Evolutionary conservation across 92 coral and sea anemone species (phyloP).

Genomic region (Porites divaricata): DNA sequence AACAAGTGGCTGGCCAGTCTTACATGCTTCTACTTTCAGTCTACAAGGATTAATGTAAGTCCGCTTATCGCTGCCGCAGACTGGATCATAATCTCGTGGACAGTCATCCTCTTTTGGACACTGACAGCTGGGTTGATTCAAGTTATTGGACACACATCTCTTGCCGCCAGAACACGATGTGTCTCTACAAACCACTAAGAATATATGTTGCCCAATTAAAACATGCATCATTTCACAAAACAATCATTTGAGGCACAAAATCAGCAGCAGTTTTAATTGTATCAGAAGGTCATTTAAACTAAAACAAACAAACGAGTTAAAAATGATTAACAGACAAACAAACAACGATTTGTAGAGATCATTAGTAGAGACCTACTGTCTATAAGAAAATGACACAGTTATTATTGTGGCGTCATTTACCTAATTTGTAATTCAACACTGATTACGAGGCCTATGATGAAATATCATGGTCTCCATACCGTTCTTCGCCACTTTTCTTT

Average conservation of each 20-base stretch:
- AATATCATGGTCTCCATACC: too few species aligned
- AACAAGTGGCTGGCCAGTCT: conserved; percentile 41
- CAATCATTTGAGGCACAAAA: background rate
- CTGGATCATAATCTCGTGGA: conserved; percentile 78
- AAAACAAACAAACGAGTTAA: too few species aligned
- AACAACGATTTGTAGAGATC: too few species aligned
- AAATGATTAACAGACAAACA: too few species aligned
- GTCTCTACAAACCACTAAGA: conserved; percentile 55
- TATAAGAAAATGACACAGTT: too few species aligned
- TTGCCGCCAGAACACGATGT: conserved; percentile 67
- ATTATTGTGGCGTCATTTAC: too few species aligned
- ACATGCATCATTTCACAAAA: background rate
- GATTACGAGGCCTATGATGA: too few species aligned
- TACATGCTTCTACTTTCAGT: conserved; percentile 79
- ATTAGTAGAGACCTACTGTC: too few species aligned
- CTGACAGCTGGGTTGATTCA: conserved; percentile 65
- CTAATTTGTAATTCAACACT: too few species aligned
- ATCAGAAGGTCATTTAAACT: too few species aligned
- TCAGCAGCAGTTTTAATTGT: too few species aligned
- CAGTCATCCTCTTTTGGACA: conserved; percentile 82
- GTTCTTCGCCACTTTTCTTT: too few species aligned
- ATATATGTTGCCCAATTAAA: background rate
- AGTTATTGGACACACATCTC: conserved; percentile 62
- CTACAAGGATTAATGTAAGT: conserved; percentile 77
- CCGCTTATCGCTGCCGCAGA: conserved; percentile 73